Base-by-base conservation (phyloP, 2,888 invertebrate genomes). In the Desoria tigrina region DNA sequence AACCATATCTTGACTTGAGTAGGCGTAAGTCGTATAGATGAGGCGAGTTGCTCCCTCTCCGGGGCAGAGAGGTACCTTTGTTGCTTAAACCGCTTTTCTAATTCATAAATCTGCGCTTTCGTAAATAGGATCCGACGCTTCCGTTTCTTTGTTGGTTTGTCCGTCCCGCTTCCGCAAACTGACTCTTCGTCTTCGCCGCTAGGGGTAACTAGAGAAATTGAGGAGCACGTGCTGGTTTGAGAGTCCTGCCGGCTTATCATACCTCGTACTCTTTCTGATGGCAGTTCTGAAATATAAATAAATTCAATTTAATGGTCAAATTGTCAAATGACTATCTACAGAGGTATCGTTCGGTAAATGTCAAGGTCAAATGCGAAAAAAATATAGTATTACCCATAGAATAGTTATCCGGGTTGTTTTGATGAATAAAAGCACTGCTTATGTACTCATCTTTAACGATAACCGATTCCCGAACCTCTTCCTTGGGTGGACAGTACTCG, bases 61-160 rank as follows among this genome's bases (percentile, higher is more conserved):
- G 98, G 98, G 0, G 98, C 99, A 2, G 96, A 96, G 18, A 99
- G 84, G 81, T 99, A 99, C 74, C 95, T 84, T 80, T 99, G 98
- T 79, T 96, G 95, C 2, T 95, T 85, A 81, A 98, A 98, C 71
- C 97, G 85, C 78, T 95, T 84, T 79, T 98, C 97, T 74, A 98
- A 80, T 27, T 98, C 97, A 82, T 92, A 97, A 0, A 97, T 98
- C 80, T 98, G 98, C 0, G 94, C 92, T 82, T 97, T 98, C 58
- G 96, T 95, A 82, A 99, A 99, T 1, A 99, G 85, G 0, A 99
- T 97, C 2, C 99, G 86, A 61, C 99, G 86, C 81, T 99, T 99
- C 65, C 97, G 87, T 79, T 95, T 94, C 81, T 95, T 94, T 78
- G 88, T 89, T 7, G 72, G 69, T 32, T 73, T 70, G 26, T 51